phyloP scores from a whole-genome alignment of 2,888 invertebrate species.

The Rhyacophila evoluta region DNA sequence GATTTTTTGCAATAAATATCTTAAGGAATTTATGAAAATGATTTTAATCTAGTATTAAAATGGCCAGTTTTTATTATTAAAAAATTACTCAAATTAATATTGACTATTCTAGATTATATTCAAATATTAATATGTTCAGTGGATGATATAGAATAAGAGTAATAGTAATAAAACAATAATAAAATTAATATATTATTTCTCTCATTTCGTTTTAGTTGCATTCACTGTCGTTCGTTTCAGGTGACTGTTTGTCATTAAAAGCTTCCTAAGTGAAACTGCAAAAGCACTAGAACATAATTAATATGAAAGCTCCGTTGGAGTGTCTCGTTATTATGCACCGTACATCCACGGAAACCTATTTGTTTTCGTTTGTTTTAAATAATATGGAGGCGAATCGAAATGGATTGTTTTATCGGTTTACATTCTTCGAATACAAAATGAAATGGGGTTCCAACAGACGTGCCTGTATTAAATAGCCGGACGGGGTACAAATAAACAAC shows the following conservation, averaged over 20 bases:
- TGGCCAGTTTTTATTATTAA: no score
- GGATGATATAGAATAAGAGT: no score
- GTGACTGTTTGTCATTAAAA: neutral
- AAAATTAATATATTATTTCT: no score
- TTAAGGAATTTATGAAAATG: no score
- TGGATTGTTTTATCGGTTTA: constrained; percentile 36
- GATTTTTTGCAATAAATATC: no score
- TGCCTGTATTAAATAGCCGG: neutral
- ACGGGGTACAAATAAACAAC: neutral
- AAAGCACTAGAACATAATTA: neutral
- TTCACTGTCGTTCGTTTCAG: neutral
- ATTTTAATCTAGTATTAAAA: no score
- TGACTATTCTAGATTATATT: no score
- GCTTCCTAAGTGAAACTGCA: neutral
- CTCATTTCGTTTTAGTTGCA: no score
- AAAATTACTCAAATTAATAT: no score
- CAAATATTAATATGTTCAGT: no score
- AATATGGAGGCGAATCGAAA: constrained; percentile 13
- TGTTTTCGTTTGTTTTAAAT: constrained; percentile 19
- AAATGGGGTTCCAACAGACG: neutral
- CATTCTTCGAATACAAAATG: constrained; percentile 35
- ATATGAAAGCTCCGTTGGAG: neutral
- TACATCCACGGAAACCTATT: neutral
- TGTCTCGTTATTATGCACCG: neutral
- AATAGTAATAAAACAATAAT: no score